Evolutionary conservation across 2,113 vertebrate genomes (phyloP).

Genomic region (Serilophus lunatus): DNA sequence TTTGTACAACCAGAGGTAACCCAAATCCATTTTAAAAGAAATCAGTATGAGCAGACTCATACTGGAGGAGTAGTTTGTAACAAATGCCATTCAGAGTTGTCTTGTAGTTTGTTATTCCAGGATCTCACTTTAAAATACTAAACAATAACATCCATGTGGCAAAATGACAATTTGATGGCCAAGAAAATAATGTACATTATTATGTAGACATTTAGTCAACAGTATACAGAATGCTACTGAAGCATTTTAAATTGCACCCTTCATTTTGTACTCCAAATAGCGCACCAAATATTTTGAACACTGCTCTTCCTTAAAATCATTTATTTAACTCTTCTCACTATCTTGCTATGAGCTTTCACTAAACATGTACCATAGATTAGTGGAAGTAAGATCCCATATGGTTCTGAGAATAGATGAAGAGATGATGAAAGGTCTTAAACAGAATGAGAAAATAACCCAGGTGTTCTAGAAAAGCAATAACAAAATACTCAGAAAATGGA

Average conservation of each 20-base stretch:
- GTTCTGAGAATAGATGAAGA: conserved; percentile 44
- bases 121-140: not conserved
- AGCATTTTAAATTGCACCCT: not conserved
- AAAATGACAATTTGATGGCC: not conserved
- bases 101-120: not conserved
- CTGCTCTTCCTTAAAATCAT: not conserved
- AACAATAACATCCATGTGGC: not conserved
- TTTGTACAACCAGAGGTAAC: conserved; percentile 29
- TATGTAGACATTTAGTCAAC: not conserved
- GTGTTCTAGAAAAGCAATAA: conserved; percentile 19
- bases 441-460: conserved; percentile 11
- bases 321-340: not conserved
- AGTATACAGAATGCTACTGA: not conserved
- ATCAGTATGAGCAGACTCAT: not conserved
- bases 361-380: not conserved
- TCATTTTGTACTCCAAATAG: not conserved
- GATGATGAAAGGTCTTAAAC: conserved; percentile 29
- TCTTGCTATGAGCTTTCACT: conserved; percentile 3
- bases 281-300: conserved; percentile 23
- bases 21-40: conserved; percentile 21
- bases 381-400: not conserved
- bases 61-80: not conserved
- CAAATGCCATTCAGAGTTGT: not conserved
- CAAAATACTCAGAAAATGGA: conserved; percentile 11
- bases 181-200: not conserved